Conservation (phyloP, 2,888 invertebrate species). For the Amaurobius ferox region DNA sequence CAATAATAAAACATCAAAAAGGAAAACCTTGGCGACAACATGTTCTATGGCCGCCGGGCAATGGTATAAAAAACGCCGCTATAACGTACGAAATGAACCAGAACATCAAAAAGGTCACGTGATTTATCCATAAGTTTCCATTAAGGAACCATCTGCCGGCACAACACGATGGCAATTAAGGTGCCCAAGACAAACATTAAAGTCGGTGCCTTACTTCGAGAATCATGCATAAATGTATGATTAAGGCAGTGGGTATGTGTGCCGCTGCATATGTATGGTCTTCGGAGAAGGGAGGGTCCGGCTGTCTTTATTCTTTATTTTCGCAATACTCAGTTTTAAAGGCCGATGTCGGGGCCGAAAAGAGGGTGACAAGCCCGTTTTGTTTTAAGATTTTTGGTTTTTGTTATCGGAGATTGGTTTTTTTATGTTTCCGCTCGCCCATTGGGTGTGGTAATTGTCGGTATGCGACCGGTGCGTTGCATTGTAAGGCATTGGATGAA, state of each 20-base stretch:
- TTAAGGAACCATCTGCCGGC: slow-evolving; percentile 56
- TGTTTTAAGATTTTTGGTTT: slow-evolving; percentile 34
- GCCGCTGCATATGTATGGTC: slow-evolving; percentile 59
- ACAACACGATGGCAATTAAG: slow-evolving; percentile 47
- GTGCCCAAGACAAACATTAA: slow-evolving; percentile 61
- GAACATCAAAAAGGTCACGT: slow-evolving; percentile 32
- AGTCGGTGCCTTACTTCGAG: slow-evolving; percentile 54
- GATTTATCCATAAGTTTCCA: slow-evolving; percentile 70
- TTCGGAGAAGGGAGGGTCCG: slow-evolving; percentile 26
- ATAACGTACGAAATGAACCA: slow-evolving; percentile 11
- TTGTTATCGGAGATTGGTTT: slow-evolving; percentile 15
- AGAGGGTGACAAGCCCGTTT: slow-evolving; percentile 51
- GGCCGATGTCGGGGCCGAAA: not conserved
- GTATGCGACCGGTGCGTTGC: not conserved
- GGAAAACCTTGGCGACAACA: slow-evolving; percentile 44
- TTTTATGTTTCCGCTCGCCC: not conserved
- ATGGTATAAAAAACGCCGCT: slow-evolving; percentile 33
- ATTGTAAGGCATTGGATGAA: not conserved
- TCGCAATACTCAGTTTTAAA: slow-evolving; percentile 10
- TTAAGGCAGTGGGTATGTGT: slow-evolving; percentile 44
- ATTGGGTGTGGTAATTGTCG: slow-evolving; percentile 54
- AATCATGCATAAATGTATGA: slow-evolving; percentile 68
- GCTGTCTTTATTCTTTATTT: slow-evolving; percentile 3
- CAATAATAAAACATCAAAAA: slow-evolving; percentile 29
- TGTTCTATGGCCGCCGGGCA: slow-evolving; percentile 21